Evolutionary conservation across 2,797 vertebrate genomes (phyloP), one percentile per base, ranked within the genome.

Genomic region (Heliangelus exortis): DNA sequence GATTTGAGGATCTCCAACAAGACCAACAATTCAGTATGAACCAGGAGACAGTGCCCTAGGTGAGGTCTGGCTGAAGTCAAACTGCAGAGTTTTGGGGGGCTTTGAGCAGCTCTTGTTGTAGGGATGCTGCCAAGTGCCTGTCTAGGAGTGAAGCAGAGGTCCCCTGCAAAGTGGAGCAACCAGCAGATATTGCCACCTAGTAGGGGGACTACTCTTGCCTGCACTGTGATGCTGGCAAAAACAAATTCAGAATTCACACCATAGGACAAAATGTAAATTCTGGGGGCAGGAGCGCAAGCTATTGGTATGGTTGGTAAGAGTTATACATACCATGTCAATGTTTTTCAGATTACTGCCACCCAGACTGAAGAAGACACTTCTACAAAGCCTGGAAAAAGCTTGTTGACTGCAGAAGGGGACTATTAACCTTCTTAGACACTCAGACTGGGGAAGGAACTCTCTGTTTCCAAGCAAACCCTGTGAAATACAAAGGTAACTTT

Each of bases 321-420:
- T 28, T 43, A 20, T 43, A 86, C 58, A 0, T 87, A 96, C 79
- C 66, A 36, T 23, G 19, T 93, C 79, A 75, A 96, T 89, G 33
- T 96, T 96, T 72, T 87, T 80, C 87, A 85, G 48, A 76, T 94
- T 94, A 78, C 55, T 87, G 50, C 82, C 85, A 8, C 82, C 69
- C 26, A 92, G 65, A 33, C 34, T 65, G 47, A 92, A 87, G 66
- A 94, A 94, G 83, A 88, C 11, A 15, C 54, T 93, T 77, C 87
- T 92, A 25, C 91, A 96, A 66, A 95, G 87, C 47, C 15, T 85
- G 47, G 73, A 50, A 72, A 95, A 92, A 83, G 33, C 48, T 82
- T 0, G 7, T 39, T 79, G 29, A 53, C 81, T 96, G 68, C 91
- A 93, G 53, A 85, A 25, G 34, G 89, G 82, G 31, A 83, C 82